These are phyloP conservation scores for Lobophora halterata DNA, from an alignment of 2,888 invertebrate genomes.

Conservation along the genomic window DNA sequence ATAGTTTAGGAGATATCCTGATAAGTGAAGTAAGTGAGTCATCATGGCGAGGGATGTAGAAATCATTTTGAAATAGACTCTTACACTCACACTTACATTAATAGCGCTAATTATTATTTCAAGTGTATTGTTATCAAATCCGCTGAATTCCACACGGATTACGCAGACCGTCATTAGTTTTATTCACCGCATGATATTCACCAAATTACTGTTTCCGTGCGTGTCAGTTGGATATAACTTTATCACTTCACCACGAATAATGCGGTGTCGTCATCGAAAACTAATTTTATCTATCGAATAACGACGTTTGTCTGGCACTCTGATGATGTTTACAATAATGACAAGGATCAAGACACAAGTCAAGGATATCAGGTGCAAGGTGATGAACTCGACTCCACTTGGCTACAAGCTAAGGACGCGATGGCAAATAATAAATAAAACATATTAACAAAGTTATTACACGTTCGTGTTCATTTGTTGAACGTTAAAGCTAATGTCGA, in stretches of 20 bases:
- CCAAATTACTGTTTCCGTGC: conserved; percentile 13
- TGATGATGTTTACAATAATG: conserved; percentile 4
- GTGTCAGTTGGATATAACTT: conserved; percentile 16
- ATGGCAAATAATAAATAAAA: conserved; percentile 7
- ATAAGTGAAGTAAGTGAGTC: no score
- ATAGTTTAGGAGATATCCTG: no score
- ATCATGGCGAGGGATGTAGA: no score
- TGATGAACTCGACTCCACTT: conserved; percentile 12
- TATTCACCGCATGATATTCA: conserved; percentile 12
- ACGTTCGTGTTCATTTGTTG: conserved; percentile 1
- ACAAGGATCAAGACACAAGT: conserved; percentile 21
- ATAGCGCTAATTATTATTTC: no score
- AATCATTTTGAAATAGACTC: no score
- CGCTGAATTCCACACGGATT: conserved; percentile 8
- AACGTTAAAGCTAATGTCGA: not conserved
- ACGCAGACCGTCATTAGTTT: conserved; percentile 9
- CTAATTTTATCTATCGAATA: conserved; percentile 8
- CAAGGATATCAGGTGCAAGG: conserved; percentile 20
- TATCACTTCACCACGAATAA: conserved; percentile 16
- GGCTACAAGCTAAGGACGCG: conserved; percentile 7
- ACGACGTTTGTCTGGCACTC: conserved; percentile 3
- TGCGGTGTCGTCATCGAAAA: conserved; percentile 11
- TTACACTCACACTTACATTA: no score
- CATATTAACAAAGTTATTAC: not conserved
- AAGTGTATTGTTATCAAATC: no score